Conservation (phyloP, 2,888 invertebrate genomes). For the Pristionchus japonicus region DNA sequence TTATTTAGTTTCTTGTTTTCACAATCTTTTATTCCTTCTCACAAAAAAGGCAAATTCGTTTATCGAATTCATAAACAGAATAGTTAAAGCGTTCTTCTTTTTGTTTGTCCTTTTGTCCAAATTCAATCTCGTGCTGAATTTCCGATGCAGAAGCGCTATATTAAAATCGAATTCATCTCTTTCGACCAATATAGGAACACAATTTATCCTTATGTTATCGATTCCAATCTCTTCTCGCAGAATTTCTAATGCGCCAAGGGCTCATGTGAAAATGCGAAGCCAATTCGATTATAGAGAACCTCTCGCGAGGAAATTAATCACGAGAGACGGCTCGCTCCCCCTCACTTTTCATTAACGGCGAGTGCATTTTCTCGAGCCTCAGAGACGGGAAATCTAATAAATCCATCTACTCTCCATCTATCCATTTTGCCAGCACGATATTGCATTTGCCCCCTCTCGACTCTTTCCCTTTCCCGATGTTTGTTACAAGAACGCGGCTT, state of each 20-base stretch:
- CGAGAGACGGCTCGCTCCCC: background rate
- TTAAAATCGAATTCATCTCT: too few relatives aligned
- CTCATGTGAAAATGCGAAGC: background rate
- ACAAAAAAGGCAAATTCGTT: too few relatives aligned
- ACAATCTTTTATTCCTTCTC: background rate
- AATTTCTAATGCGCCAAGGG: background rate
- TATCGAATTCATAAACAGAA: too few relatives aligned
- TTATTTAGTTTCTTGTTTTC: too few relatives aligned
- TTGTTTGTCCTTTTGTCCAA: background rate
- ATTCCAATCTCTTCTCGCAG: background rate
- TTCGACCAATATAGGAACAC: background rate
- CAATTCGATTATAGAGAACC: background rate
- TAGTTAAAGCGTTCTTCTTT: too few relatives aligned
- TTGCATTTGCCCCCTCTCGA: background rate
- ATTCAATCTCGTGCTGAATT: too few relatives aligned
- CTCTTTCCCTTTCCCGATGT: background rate
- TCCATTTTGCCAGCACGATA: background rate
- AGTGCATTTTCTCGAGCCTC: background rate
- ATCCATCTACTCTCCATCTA: slow-evolving; percentile 2
- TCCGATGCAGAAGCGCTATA: too few relatives aligned
- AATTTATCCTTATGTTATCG: background rate
- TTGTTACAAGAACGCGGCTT: background rate
- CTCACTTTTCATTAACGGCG: background rate
- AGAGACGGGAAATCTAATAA: background rate
- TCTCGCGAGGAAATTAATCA: background rate